These are phyloP conservation scores for Synanthedon myopaeformis DNA, from an alignment of 2,888 invertebrate genomes.

Conservation along the genomic window DNA sequence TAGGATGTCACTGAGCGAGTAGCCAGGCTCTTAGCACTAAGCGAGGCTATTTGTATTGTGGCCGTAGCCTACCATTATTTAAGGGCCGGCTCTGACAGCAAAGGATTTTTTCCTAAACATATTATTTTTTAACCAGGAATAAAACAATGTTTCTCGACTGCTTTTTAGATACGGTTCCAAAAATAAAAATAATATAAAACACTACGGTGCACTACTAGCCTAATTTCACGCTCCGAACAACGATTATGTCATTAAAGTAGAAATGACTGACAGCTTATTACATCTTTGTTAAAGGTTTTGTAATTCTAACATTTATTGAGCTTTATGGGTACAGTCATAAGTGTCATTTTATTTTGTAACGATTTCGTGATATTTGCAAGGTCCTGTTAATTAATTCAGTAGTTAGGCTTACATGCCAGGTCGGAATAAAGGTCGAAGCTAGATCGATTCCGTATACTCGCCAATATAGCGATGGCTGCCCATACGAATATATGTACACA, in stretches of 20 bases:
- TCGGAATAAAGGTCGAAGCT: not conserved
- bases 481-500: too few relatives aligned
- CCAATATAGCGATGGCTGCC: too few relatives aligned
- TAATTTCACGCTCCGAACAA: slow-evolving; percentile 14
- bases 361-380: not conserved
- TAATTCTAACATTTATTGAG: not conserved
- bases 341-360: not conserved
- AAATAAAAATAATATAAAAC: too few relatives aligned
- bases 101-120: too few relatives aligned
- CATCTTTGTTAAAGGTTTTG: slow-evolving; percentile 1
- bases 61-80: too few relatives aligned
- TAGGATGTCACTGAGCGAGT: too few relatives aligned
- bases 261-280: slow-evolving; percentile 20
- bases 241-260: slow-evolving; percentile 19
- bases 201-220: slow-evolving; percentile 5
- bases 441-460: not conserved
- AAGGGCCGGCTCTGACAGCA: too few relatives aligned
- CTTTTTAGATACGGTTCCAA: too few relatives aligned
- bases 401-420: not conserved
- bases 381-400: not conserved
- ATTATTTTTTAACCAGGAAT: too few relatives aligned
- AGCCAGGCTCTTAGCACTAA: too few relatives aligned
- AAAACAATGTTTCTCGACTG: too few relatives aligned
- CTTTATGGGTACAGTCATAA: not conserved
- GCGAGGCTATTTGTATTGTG: too few relatives aligned